Base-by-base conservation (phyloP, 2,797 vertebrate species). In the Pogoniulus pusillus region DNA sequence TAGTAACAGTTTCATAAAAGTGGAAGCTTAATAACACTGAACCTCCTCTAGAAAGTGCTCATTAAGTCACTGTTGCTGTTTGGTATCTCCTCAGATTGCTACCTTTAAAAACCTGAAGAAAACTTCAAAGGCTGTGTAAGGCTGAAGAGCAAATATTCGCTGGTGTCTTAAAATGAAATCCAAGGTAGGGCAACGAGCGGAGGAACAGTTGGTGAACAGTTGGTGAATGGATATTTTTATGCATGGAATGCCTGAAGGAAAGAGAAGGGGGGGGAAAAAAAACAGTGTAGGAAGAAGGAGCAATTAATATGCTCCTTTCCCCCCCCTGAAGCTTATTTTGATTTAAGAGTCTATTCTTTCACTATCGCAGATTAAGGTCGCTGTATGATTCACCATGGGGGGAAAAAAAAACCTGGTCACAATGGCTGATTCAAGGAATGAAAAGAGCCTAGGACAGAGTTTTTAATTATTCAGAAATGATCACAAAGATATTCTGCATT, bases 141-240 rank as follows among this genome's bases (percentile, higher is more conserved):
- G 90, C 94, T 94, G 82, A 89, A 88, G 95, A 94, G 90, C 87
- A 94, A 96, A 95, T 34, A 64, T 45, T 75, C 89, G 15, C 95
- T 96, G 95, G 96, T 96, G 96, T 94, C 96, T 97, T 90, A 82
- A 94, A 95, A 91, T 41, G 75, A 81, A 92, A 82, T 73, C 86
- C 75, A 96, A 97, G 97, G 97, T 97, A 97, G 91, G 96, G 96
- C 97, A 97, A 94, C 10, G 75, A 97, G 91, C 74, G 0, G 85
- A 96, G 95, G 96, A 97, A 97, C 97, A 97, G 97, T 97, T 97
- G 97, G 97, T 97, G 97, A 98, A 97, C 97, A 98, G 97, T 97
- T 98, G 97, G 97, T 84, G 94, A 97, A 97, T 96, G 95, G 97
- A 97, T 97, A 97, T 97, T 97, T 98, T 97, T 97, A 97, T 97